Evolutionary conservation across 2,888 invertebrate species (phyloP), one percentile per base, ranked within the genome.

Genomic region (Beris chalybata): DNA sequence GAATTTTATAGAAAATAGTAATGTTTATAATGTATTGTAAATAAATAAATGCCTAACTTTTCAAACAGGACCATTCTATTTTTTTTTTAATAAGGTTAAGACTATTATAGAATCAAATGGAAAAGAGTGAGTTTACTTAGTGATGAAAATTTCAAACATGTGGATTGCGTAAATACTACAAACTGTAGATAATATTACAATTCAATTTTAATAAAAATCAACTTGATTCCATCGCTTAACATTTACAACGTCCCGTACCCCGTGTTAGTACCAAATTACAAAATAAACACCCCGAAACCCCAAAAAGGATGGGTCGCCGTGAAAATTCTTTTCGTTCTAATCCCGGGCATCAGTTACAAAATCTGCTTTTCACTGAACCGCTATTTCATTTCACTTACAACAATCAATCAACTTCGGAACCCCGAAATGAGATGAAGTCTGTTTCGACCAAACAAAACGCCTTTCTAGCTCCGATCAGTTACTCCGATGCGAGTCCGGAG

Each of bases 371-470:
- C 44, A 29, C 48, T 45, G 59, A 32, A 30, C 44, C 13, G 53
- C 38, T 67, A 64, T 67, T 67, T 55, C 48, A 61, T 68, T 65
- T 68, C 65, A 55, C 57, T 50, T 15, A 61, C 56, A 61, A 61
- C 68, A 65, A 68, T 68, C 68, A 65, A 68, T 68, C 68, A 68
- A 68, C 59, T 56, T 44, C 52, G 45, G 29, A 32, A 58, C 52
- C 52, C 38, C 32, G 32, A 50, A 52, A 32, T 38, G 48, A 6
- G 54, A 47, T 45, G 15, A 61, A 53, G 53, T 59, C 45, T 65
- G 58, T 57, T 65, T 43, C 44, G 57, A 59, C 59, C 65, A 68
- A 68, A 68, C 63, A 68, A 66, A 68, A 66, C 68, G 68, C 68
- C 68, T 68, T 54, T 58, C 29, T 32, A 38, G 30, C 61, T 52